Conservation (phyloP, 2,888 invertebrate genomes). For the Polydrusus cervinus region DNA sequence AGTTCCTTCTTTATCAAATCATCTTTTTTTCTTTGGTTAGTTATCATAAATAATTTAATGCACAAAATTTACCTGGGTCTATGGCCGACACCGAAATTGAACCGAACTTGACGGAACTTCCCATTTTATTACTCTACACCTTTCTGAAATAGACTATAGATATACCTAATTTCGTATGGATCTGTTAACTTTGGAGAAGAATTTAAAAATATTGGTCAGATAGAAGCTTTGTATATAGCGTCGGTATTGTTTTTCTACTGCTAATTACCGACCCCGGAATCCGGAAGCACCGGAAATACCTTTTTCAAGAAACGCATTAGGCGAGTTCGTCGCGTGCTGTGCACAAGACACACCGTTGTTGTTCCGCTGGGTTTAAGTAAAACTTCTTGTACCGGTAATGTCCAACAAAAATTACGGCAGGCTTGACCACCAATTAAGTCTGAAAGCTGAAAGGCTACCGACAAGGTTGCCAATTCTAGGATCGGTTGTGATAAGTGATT, state of each 20-base stretch:
- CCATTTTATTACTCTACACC: too few species aligned
- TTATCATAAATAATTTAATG: too few species aligned
- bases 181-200: too few species aligned
- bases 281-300: slow-evolving; percentile 31
- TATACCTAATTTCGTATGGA: too few species aligned
- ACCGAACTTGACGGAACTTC: too few species aligned
- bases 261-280: slow-evolving; percentile 14
- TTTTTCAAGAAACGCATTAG: slow-evolving; percentile 55
- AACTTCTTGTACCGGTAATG: slow-evolving; percentile 62
- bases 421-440: slow-evolving; percentile 31
- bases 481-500: background rate
- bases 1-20: too few species aligned
- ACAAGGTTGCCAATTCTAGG: slow-evolving; percentile 4
- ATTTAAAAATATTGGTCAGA: too few species aligned
- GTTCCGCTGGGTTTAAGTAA: slow-evolving; percentile 58
- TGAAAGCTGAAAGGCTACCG: background rate
- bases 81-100: too few species aligned
- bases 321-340: slow-evolving; percentile 56
- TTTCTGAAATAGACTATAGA: too few species aligned
- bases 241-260: slow-evolving; percentile 12
- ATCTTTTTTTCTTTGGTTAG: too few species aligned
- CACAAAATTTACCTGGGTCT: too few species aligned
- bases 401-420: slow-evolving; percentile 24
- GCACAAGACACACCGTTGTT: slow-evolving; percentile 53
- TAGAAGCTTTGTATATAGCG: too few species aligned